Evolutionary conservation across 2,888 invertebrate genomes (phyloP).

Genomic region (Drosophila nr. medialis): DNA sequence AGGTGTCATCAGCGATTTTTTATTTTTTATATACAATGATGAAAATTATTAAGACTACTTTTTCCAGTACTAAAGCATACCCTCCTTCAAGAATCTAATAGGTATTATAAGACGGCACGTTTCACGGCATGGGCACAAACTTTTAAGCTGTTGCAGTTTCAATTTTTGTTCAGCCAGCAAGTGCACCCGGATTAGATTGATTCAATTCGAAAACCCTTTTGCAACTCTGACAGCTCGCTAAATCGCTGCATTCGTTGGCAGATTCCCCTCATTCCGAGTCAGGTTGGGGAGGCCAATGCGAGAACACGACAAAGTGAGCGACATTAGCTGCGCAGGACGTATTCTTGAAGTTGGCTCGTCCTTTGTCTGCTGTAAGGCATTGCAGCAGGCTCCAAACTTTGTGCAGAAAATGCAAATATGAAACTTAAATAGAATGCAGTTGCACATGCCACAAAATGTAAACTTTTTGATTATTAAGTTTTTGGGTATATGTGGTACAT

Average conservation of each 20-base stretch:
- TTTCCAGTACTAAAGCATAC: neutral
- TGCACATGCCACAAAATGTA: slow-evolving; percentile 62
- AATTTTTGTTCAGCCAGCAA: slow-evolving; percentile 1
- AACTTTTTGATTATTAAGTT: slow-evolving; percentile 76
- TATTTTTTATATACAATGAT: neutral
- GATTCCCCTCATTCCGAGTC: neutral
- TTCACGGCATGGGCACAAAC: slow-evolving; percentile 17
- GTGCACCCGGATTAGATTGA: slow-evolving; percentile 23
- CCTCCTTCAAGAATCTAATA: neutral
- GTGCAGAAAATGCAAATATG: slow-evolving; percentile 63
- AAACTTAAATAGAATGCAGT: slow-evolving; percentile 73
- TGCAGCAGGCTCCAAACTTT: slow-evolving; percentile 40
- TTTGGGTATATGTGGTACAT: slow-evolving; percentile 26
- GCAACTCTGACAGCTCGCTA: slow-evolving; percentile 33
- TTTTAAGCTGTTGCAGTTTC: slow-evolving; percentile 23
- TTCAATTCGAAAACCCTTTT: slow-evolving; percentile 52
- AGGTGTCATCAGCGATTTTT: neutral
- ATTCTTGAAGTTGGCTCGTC: slow-evolving; percentile 9
- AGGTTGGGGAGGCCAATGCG: neutral
- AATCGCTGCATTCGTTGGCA: slow-evolving; percentile 21
- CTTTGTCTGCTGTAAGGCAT: slow-evolving; percentile 37
- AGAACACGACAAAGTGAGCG: slow-evolving; percentile 19
- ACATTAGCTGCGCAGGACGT: slow-evolving; percentile 23
- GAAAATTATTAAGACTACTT: neutral
- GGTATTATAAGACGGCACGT: neutral